phyloP scores from a whole-genome alignment of 2,113 vertebrate species.

The Oostethus manadensis region DNA sequence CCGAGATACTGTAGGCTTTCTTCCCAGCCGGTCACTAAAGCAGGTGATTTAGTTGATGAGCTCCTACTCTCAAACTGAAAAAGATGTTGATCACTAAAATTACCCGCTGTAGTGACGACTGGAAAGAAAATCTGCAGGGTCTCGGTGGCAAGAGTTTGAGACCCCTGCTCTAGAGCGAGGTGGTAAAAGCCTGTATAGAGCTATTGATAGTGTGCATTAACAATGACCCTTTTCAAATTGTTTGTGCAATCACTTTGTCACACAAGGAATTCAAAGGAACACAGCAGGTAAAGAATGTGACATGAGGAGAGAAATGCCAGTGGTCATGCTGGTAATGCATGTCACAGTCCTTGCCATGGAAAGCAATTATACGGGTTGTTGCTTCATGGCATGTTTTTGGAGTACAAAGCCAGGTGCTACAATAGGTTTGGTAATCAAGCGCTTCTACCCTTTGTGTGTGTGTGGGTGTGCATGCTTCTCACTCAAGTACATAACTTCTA shows the following conservation, averaged over 20 bases:
- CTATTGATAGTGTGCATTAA: neutral
- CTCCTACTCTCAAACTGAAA: no score
- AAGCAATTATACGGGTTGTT: conserved; percentile 56
- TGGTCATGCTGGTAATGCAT: conserved; percentile 16
- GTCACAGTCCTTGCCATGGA: conserved; percentile 22
- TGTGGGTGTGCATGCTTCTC: conserved; percentile 26
- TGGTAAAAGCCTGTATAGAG: neutral
- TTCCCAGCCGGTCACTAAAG: no score
- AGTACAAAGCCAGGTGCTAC: conserved; percentile 51
- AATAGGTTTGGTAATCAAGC: conserved; percentile 57
- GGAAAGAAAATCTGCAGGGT: no score
- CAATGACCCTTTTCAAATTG: neutral
- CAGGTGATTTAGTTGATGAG: no score
- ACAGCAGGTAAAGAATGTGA: conserved; percentile 3
- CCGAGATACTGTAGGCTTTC: no score
- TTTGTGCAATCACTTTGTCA: neutral
- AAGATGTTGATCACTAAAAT: no score
- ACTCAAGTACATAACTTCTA: conserved; percentile 59
- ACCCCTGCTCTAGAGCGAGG: no score
- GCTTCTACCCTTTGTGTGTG: conserved; percentile 6
- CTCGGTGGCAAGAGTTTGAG: no score
- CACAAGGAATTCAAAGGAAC: neutral
- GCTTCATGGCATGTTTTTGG: conserved; percentile 56
- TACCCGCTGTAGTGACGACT: no score
- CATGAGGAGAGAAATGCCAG: neutral